Base-by-base conservation (phyloP, 2,113 vertebrate species). In the Triplophysa tibetana region DNA sequence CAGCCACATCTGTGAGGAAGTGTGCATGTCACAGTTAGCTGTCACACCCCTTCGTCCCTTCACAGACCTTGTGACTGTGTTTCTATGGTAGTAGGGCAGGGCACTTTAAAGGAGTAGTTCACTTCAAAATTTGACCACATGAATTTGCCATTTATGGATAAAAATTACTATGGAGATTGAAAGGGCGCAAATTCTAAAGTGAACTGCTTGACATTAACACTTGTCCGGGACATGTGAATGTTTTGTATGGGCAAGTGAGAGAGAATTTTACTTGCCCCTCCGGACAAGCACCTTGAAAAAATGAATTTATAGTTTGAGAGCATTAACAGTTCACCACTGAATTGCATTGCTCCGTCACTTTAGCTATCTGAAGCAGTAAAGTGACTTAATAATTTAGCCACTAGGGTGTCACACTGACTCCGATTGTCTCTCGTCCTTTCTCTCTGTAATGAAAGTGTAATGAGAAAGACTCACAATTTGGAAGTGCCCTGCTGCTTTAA, bases 321-420 rank as follows among this genome's bases (percentile, higher is more conserved):
- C 33, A 38, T 62, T 17, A 21, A 9, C 17, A 19, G 63, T 41
- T 48, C 13, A 6, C 38, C 21, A 19, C 41, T 75, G 58, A 19
- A 19, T 26, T 45, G 13, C 16, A 16, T 41, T n/a, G 3, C 38
- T 24, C 13, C 24, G 56, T 61, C 33, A 62, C 70, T 74, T 74
- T 24, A 62, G 8, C 33, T 23, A 13, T 74, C 70, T 74, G 38
- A 19, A 61, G 13, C 2, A 17, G 58, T 43, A 11, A 54, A 72
- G 56, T 75, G 41, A 62, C 58, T 75, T n/a, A 75, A 75, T 75
- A 75, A 75, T 75, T 61, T 23, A 75, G 58, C 72, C 12, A 23
- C n/a, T 26, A 63, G 58, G 26, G 38, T 74, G 38, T 61, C 7
- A 52, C 29, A 1, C 68, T 70, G 48, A 29, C 16, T 24, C 58